phyloP scores from a whole-genome alignment of 2,113 vertebrate genomes.

The rat (Rattus norvegicus) region DNA sequence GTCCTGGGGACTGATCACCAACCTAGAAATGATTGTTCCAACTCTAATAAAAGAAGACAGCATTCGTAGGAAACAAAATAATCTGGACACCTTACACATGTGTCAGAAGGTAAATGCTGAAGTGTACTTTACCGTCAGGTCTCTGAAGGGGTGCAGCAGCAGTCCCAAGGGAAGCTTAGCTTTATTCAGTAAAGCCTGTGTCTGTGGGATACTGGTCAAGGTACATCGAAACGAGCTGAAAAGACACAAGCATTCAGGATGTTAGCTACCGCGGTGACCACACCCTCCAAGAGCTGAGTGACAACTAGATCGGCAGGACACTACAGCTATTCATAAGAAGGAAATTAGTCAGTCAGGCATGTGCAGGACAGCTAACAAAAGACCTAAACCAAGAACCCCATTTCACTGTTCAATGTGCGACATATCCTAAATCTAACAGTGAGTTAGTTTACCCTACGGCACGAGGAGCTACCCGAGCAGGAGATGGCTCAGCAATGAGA shows the following conservation, averaged over 20 bases:
- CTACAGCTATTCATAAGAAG: neutral
- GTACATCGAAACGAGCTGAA: conserved; percentile 96
- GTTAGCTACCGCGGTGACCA: neutral
- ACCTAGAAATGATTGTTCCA: conserved; percentile 35
- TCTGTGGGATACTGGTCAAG: conserved; percentile 95
- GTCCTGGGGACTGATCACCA: neutral
- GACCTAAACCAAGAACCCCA: neutral
- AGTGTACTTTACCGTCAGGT: conserved; percentile 91
- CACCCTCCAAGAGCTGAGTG: neutral
- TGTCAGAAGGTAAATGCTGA: neutral
- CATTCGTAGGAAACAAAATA: conserved; percentile 4
- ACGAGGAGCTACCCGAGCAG: neutral
- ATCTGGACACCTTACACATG: neutral
- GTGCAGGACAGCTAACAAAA: neutral
- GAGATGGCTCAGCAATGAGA: neutral
- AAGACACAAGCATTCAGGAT: neutral
- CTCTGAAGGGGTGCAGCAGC: conserved; percentile 97
- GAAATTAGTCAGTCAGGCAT: neutral
- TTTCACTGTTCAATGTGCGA: neutral
- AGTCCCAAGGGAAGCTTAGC: conserved; percentile 97
- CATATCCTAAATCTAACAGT: neutral
- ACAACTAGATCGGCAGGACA: neutral
- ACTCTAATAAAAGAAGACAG: conserved; percentile 40
- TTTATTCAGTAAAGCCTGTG: conserved; percentile 96
- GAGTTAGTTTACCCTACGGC: no score